Evolutionary conservation across 2,888 invertebrate species (phyloP), one percentile per base, ranked within the genome.

Genomic region (Apamea anceps): DNA sequence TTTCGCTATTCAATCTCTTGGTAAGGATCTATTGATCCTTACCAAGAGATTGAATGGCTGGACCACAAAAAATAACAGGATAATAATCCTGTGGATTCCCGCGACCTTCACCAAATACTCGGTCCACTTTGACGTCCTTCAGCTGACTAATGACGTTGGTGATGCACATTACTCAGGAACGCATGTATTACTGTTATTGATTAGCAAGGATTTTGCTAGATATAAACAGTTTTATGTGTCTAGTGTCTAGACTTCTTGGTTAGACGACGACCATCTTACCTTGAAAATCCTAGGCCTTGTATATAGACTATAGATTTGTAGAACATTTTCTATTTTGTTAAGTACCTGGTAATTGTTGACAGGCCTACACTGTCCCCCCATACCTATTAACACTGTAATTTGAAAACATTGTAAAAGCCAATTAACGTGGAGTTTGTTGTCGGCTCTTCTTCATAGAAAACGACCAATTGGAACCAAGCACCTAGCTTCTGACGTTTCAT

Each of bases 151-250:
- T 5, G 21, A 12, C 18, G 32, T 3, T 18, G 0, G 18, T 54
- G 10, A n/a, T 37, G 25, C 15, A 7, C 12, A 4, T 51, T 8
- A 51, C 15, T 77, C 5, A 51, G 25, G n/a, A n/a, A n/a, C n/a
- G n/a, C 15, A 25, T 74, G 8, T 48, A 18, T 51, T 32, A 5
- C 13, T 32, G 5, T 25, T 71, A 51, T 32, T 51, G 2, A 8
- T 32, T 54, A 10, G 25, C 70, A 54, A 32, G 15, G 8, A 15
- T 4, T 51, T 32, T 32, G 51, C 28, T 25, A 54, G 45, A 37
- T 13, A 48, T 48, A 57, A 63, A 81, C 48, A 37, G 45, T 37
- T 81, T 37, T 18, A 72, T 48, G 51, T 25, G 81, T 81, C 72
- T 70, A 25, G 25, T 63, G 28, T 65, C 75, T 74, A 67, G 80